Evolutionary conservation across 2,113 vertebrate genomes (phyloP), one percentile per base, ranked within the genome.

Genomic region (Epinephelus fuscoguttatus): DNA sequence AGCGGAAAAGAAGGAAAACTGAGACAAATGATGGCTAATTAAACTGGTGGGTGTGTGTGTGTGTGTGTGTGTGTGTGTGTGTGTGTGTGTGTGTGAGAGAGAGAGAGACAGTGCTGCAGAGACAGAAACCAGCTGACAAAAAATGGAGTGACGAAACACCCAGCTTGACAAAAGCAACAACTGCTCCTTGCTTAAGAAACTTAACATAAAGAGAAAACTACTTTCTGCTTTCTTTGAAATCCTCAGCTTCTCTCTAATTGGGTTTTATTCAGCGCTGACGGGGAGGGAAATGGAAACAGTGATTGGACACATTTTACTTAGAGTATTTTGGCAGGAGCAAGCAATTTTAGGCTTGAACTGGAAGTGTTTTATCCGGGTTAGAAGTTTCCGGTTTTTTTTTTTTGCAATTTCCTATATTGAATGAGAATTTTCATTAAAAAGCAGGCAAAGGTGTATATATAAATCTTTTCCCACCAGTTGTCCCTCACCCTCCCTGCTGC

Each of bases 1-100:
- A 97, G 96, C 95, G 88, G 92, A 93, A 95, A 95, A 91, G 94
- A 91, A 89, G 94, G 94, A 96, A 96, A 96, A 95, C 95, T 90
- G 92, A 96, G 96, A 97, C 95, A 96, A 97, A 96, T 96, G 96
- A 95, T 92, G 93, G 94, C 96, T 97, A 97, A 97, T 98, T 98
- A 97, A 97, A 96, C 87, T 95, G 90, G 95, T 92, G 93, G 78
- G 86, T 88, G 75, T 84, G 55, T 17, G 49, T 57, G 79, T 57
- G 70, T 68, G 60, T 63, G 81, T 68, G 61, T 75, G 68, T 59
- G 74, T 70, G 67, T 76, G 78, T 76, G 56, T 68, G 61, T 80
- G 64, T 59, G 30, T 30, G 30, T 4, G 6, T 30, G 30, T 30
- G 33, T 6, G 33, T 37, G 33, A 6, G 33, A 37, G 33, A 37